Base-by-base conservation (phyloP, 1,140 invertebrate genomes). In the Lordiphosa mommai region DNA sequence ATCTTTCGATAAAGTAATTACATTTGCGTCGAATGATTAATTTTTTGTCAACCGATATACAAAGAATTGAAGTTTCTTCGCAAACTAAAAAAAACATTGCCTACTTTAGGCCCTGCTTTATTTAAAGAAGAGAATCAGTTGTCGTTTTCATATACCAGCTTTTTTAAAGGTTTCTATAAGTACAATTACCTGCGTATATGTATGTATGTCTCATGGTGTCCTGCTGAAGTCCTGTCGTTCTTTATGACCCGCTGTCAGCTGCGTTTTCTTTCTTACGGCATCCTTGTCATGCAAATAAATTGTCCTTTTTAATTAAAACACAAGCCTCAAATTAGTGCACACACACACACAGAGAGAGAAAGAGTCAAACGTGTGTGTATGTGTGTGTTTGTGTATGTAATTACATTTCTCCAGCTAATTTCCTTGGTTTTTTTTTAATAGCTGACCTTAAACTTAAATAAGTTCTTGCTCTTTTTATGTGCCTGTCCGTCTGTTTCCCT, bases 231-330 rank as follows among this genome's bases (percentile, higher is more conserved):
- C 6, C 40, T 43, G 40, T 51, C 47, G 29, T 59, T 56, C 66
- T 69, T 61, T 70, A 59, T 80, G 66, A 64, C 77, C 70, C 71
- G 76, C 67, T 80, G 74, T 70, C 66, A 73, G 60, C 70, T 73
- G 60, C 44, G 70, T 50, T 70, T 70, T 53, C 41, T 33, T 40
- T 47, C 43, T 65, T 67, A 23, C 12, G 29, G 48, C 20, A 46
- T 58, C 46, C 55, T 56, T 61, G 64, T 68, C 72, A 82, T 82
- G 76, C 77, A 80, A 80, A 80, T 80, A 76, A 84, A 84, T 82
- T 84, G 67, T 82, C 53, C 71, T 76, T 82, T 82, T 82, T 82
- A 82, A 82, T 82, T 82, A 82, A 82, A 82, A 84, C 67, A 84
- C 76, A 84, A 76, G 77, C 48, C 67, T 84, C 80, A 82, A 84